These are phyloP conservation scores for Thunnus maccoyii DNA, from an alignment of 2,113 vertebrate species.

Conservation along the genomic window DNA sequence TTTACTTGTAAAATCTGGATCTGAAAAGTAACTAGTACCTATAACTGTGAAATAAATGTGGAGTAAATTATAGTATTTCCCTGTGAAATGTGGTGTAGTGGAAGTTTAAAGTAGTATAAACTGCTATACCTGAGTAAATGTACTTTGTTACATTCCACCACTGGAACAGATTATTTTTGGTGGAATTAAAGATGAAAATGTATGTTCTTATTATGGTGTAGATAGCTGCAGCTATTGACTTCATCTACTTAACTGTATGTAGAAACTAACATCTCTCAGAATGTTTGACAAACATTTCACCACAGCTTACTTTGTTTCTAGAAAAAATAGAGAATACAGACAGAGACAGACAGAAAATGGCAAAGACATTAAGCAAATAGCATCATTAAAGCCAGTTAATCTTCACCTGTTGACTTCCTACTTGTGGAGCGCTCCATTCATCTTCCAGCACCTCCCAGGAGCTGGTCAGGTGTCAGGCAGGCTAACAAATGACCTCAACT, in stretches of 20 bases:
- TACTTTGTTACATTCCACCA: too few relatives aligned
- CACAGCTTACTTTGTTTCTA: constrained; percentile 44
- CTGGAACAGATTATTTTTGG: neutral
- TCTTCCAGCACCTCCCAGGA: constrained; percentile 75
- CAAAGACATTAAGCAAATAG: constrained; percentile 78
- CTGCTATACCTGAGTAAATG: too few relatives aligned
- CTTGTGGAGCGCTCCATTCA: constrained; percentile 70
- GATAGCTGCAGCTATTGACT: too few relatives aligned
- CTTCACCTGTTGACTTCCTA: constrained; percentile 80
- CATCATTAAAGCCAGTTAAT: constrained; percentile 80
- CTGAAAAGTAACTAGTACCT: too few relatives aligned
- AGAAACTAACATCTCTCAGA: neutral
- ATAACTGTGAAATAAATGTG: too few relatives aligned
- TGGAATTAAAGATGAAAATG: neutral
- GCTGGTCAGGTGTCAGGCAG: constrained; percentile 74
- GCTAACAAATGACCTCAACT: constrained; percentile 76
- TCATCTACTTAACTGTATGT: neutral
- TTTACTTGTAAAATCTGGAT: too few relatives aligned
- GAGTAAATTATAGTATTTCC: too few relatives aligned
- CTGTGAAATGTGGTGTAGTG: too few relatives aligned
- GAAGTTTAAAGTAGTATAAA: too few relatives aligned
- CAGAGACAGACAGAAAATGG: constrained; percentile 52
- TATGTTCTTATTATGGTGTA: neutral
- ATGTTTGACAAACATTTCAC: constrained; percentile 18
- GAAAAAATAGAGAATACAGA: constrained; percentile 42